These are phyloP conservation scores for Poecilia velifera DNA, from an alignment of 2,797 vertebrate species.

Conservation along the genomic window DNA sequence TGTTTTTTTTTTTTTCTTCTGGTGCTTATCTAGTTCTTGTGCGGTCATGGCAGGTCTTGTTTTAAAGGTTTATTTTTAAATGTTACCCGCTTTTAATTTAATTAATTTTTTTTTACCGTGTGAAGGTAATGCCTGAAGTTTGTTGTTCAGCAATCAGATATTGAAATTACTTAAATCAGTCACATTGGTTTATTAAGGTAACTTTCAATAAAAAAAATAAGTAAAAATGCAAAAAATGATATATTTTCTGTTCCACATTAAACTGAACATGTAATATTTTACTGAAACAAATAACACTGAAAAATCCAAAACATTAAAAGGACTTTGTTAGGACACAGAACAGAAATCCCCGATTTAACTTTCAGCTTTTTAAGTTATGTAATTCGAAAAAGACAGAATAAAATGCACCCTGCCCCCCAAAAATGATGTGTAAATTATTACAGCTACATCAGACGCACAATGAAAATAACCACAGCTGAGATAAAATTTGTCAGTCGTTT, in stretches of 20 bases:
- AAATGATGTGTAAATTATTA: neutral
- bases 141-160: too few relatives aligned
- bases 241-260: neutral
- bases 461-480: conserved; percentile 25
- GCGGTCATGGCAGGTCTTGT: too few relatives aligned
- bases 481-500: conserved; percentile 81
- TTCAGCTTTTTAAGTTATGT: neutral
- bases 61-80: too few relatives aligned
- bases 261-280: neutral
- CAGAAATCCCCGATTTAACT: neutral
- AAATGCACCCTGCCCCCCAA: neutral
- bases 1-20: too few relatives aligned
- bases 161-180: neutral
- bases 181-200: neutral
- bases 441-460: neutral
- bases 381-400: neutral
- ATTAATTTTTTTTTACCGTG: too few relatives aligned
- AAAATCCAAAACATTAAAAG: neutral
- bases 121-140: too few relatives aligned
- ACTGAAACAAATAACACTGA: neutral
- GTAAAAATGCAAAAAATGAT: neutral
- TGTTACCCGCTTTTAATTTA: too few relatives aligned
- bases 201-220: neutral
- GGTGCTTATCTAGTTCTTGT: too few relatives aligned
- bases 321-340: neutral